Conservation (phyloP, 2,888 invertebrate species). For the Parnassius orleans region DNA sequence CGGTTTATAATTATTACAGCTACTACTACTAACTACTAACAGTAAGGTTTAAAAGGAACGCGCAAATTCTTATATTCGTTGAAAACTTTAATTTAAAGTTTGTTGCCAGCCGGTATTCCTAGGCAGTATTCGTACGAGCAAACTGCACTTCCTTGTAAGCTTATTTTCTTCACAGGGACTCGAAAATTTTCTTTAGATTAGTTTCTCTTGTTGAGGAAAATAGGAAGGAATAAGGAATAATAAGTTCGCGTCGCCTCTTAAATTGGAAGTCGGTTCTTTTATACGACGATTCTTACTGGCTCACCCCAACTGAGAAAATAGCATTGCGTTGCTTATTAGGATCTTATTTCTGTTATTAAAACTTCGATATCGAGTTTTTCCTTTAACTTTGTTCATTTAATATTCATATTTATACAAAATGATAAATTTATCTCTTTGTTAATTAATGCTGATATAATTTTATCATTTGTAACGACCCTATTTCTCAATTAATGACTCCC, state of each 20-base stretch:
- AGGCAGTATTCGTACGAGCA: conserved; percentile 67
- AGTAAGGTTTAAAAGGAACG: conserved; percentile 18
- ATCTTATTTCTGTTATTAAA: conserved; percentile 53
- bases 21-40: too few relatives aligned
- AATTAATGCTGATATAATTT: too few relatives aligned
- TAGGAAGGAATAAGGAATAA: conserved; percentile 72
- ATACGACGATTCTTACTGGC: conserved; percentile 49
- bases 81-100: conserved; percentile 76
- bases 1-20: conserved; percentile 31
- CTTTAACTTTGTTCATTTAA: conserved; percentile 18
- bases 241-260: conserved; percentile 68
- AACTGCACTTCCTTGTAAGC: conserved; percentile 78
- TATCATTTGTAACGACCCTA: too few relatives aligned
- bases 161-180: conserved; percentile 74
- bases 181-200: conserved; percentile 81
- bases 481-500: too few relatives aligned
- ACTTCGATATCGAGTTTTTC: conserved; percentile 47
- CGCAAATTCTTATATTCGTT: conserved; percentile 60
- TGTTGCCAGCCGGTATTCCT: conserved; percentile 58
- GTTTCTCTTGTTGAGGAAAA: conserved; percentile 79
- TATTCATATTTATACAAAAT: conserved; percentile 30
- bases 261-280: conserved; percentile 67
- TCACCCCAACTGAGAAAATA: conserved; percentile 35
- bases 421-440: too few relatives aligned
- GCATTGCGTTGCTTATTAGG: conserved; percentile 49